Base-by-base conservation (phyloP, 1,140 invertebrate genomes). In the Melitaea cinxia region DNA sequence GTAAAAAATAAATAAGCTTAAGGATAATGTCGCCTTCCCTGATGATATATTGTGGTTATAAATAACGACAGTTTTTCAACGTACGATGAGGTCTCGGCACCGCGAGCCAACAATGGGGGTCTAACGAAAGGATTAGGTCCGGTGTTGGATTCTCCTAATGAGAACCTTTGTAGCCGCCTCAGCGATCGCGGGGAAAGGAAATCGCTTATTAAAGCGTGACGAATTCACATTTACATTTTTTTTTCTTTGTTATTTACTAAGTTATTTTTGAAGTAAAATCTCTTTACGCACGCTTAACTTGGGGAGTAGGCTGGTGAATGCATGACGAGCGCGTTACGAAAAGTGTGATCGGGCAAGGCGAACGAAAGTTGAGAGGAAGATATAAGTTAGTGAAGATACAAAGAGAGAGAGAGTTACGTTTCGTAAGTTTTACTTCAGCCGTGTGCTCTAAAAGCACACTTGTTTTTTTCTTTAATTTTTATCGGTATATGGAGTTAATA, bases 101-200 rank as follows among this genome's bases (percentile, higher is more conserved):
- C 57, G 28, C 23, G 19, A 14, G 3, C 52, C 52, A 56, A 89
- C 84, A 88, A 88, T 89, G 57, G 75, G 70, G 65, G 73, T 83
- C 80, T 86, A 85, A 88, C 86, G 78, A 88, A 88, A 88, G 86
- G 80, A 89, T 89, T 89, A 78, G 80, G 75, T 74, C 72, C 84
- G 86, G 82, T 78, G 70, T 72, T 62, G 77, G 78, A 71, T 72
- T 78, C 76, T 65, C 62, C 82, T 87, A 88, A 89, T 88, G 84
- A 89, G 77, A 50, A 59, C 73, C 77, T 75, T 89, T 85, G 77
- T 80, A 65, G 67, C 56, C 70, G 72, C 65, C 73, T 59, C 67
- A 68, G 65, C 59, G 70, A 68, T 65, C 70, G 66, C 57, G 70
- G 69, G 53, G 54, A 58, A 72, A 75, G 82, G 81, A 80, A 82